Evolutionary conservation across 2,888 invertebrate genomes (phyloP).

Genomic region (Venusia cambrica): DNA sequence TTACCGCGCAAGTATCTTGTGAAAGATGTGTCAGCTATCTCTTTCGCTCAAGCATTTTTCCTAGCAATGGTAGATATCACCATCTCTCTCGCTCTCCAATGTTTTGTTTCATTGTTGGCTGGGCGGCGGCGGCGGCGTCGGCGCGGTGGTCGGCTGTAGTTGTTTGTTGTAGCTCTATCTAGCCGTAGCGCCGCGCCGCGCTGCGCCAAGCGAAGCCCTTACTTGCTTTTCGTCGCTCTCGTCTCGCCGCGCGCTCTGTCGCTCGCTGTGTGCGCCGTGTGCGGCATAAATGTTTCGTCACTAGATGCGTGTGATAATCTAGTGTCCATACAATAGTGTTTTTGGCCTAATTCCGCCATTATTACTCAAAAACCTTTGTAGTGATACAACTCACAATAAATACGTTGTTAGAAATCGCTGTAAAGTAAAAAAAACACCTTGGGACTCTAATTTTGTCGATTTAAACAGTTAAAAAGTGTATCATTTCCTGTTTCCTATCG

Average conservation of each 20-base stretch:
- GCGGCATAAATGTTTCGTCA: conserved; percentile 65
- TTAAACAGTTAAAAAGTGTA: conserved; percentile 60
- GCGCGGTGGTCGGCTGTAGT: no score
- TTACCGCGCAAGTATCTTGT: conserved; percentile 73
- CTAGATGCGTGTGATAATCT: conserved; percentile 58
- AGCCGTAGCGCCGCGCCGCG: conserved; percentile 6
- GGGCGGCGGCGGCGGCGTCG: no score
- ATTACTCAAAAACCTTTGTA: conserved; percentile 53
- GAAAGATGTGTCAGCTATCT: conserved; percentile 58
- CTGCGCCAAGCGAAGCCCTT: no score
- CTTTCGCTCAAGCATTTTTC: conserved; percentile 51
- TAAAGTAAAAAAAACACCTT: conserved; percentile 11
- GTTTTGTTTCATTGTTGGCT: no score
- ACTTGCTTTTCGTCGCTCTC: no score
- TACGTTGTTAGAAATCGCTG: conserved; percentile 17
- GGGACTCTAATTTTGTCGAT: conserved; percentile 17
- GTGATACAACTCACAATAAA: conserved; percentile 39
- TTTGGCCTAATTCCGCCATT: conserved; percentile 75
- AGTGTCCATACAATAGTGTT: conserved; percentile 63
- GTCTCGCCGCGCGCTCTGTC: conserved; percentile 1
- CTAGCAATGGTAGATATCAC: no score
- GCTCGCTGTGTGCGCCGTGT: conserved; percentile 46
- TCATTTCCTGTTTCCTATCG: conserved; percentile 75
- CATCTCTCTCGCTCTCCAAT: conserved; percentile 39
- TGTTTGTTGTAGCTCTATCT: conserved; percentile 9